A percentile compares a stretch with the other conserved stretches of the same genome.
Conservation (phyloP, 2,797 vertebrate species). For the Lutjanus argentimaculatus region DNA sequence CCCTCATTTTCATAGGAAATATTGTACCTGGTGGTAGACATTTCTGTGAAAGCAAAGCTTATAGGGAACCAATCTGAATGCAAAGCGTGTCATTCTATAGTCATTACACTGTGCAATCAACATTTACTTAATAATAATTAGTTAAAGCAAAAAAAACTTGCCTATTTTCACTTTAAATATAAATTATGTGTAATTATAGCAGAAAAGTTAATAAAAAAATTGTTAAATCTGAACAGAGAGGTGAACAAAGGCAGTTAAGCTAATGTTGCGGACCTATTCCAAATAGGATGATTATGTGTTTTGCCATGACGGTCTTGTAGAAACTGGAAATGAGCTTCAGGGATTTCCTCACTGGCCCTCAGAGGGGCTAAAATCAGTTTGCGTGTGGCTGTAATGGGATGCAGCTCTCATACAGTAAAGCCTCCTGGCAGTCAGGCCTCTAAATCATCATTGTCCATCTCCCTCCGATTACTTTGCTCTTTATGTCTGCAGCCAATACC, state of each 20-base stretch:
- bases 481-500: conserved; percentile 61
- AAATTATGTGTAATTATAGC: no score
- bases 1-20: no score
- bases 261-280: not conserved
- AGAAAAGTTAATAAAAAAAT: not conserved
- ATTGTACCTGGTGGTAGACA: no score
- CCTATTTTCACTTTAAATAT: no score
- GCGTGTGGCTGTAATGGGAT: conserved; percentile 63
- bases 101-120: no score
- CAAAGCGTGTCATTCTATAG: no score
- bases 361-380: conserved; percentile 37
- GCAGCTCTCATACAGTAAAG: conserved; percentile 59
- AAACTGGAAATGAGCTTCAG: conserved; percentile 48
- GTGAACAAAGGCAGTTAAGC: conserved; percentile 9
- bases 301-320: not conserved
- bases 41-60: no score
- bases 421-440: conserved; percentile 36
- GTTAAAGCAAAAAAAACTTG: no score
- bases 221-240: not conserved
- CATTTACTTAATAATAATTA: no score
- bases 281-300: conserved; percentile 8
- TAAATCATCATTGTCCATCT: conserved; percentile 67
- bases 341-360: conserved; percentile 48
- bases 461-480: conserved; percentile 53
- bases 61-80: no score